Evolutionary conservation across 1,140 invertebrate species (phyloP).

Genomic region (Chionoecetes opilio): DNA sequence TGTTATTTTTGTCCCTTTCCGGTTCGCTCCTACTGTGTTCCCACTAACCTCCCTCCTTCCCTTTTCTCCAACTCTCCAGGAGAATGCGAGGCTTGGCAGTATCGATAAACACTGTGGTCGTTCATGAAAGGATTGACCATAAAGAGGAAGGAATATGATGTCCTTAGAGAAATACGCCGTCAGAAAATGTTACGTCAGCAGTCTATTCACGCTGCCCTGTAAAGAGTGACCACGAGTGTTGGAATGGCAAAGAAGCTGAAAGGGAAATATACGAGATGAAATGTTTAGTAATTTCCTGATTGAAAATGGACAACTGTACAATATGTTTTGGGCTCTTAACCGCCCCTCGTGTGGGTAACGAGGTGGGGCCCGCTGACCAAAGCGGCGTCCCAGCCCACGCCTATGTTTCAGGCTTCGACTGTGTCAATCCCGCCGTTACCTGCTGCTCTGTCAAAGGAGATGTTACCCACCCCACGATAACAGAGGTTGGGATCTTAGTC

Average conservation of each 20-base stretch:
- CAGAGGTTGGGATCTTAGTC: too few relatives aligned
- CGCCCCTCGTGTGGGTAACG: slow-evolving; percentile 58
- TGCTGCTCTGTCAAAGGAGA: too few relatives aligned
- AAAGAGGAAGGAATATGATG: background rate
- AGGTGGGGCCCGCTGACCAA: slow-evolving; percentile 57
- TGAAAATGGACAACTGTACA: slow-evolving; percentile 61
- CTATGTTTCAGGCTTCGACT: slow-evolving; percentile 41
- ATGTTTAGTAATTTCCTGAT: slow-evolving; percentile 44
- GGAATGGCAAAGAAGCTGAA: background rate
- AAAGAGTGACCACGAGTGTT: background rate
- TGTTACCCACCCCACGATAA: too few relatives aligned
- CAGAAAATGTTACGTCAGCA: slow-evolving; percentile 36
- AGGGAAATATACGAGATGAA: background rate
- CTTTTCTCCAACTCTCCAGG: background rate
- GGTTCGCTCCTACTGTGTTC: background rate
- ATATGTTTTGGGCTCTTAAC: slow-evolving; percentile 66
- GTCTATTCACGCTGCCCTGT: background rate
- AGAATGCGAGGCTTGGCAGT: background rate
- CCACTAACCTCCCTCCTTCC: background rate
- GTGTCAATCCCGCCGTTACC: too few relatives aligned
- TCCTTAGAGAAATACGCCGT: background rate
- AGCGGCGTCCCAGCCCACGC: slow-evolving; percentile 36
- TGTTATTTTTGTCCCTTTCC: slow-evolving; percentile 32
- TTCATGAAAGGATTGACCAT: background rate
- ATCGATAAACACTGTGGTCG: background rate